phyloP scores from a whole-genome alignment of 2,113 vertebrate species.

The Mobula birostris region DNA sequence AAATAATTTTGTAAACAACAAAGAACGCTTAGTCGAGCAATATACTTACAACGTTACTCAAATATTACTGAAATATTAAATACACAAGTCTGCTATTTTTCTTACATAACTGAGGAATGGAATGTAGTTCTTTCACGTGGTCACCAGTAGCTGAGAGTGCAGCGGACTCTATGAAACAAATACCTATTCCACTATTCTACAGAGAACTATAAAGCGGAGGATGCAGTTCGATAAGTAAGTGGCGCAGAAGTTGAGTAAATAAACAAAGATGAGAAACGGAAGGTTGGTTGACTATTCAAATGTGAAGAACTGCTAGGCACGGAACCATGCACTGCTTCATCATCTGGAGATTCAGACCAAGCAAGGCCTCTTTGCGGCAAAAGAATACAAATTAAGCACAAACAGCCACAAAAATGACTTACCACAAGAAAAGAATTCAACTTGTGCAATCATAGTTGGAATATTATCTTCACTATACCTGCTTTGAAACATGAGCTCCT shows the following conservation, averaged over 20 bases:
- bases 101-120: background rate
- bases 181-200: background rate
- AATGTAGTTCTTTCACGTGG: background rate
- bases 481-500: background rate
- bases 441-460: background rate
- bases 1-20: no score
- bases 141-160: background rate
- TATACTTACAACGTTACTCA: no score
- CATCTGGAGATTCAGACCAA: background rate
- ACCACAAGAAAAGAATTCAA: background rate
- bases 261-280: background rate
- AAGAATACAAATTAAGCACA: background rate
- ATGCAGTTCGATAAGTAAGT: background rate
- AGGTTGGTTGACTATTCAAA: background rate
- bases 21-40: no score
- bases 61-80: no score
- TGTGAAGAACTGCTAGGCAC: background rate
- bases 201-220: background rate
- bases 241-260: background rate
- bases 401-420: background rate
- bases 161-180: background rate
- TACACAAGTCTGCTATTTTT: background rate
- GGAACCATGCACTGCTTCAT: background rate
- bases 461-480: background rate
- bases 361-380: background rate